These are phyloP conservation scores for Alentia gelatinosa DNA, from an alignment of 2,888 invertebrate genomes.

Conservation along the genomic window DNA sequence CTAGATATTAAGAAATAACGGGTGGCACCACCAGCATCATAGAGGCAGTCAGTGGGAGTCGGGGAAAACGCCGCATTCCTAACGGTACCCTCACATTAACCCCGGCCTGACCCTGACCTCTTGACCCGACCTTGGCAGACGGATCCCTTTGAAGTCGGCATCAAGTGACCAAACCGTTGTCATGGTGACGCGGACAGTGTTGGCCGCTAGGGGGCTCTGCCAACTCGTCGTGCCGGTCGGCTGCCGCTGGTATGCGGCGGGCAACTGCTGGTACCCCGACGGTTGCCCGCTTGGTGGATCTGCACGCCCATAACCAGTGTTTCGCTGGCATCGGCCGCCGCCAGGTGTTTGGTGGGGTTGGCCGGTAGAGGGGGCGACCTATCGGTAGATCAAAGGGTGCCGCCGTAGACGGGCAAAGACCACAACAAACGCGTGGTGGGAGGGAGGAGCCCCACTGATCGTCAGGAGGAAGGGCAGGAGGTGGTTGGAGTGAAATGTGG, in stretches of 20 bases:
- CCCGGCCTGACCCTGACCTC: not conserved
- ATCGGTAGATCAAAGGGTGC: not conserved
- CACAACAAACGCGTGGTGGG: not conserved
- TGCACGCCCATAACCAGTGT: not conserved
- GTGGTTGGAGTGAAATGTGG: no score
- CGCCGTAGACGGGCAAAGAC: not conserved
- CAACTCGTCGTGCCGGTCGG: not conserved
- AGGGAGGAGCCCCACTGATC: not conserved
- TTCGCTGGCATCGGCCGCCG: not conserved
- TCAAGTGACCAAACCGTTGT: not conserved
- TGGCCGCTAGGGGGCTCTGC: not conserved
- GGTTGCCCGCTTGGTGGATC: not conserved
- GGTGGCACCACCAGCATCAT: no score
- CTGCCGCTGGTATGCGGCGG: slow-evolving; percentile 13
- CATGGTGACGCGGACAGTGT: not conserved
- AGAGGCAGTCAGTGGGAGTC: no score
- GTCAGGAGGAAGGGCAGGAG: no score
- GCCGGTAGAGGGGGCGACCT: not conserved
- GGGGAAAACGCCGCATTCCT: no score
- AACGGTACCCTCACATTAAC: no score
- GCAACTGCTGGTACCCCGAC: not conserved
- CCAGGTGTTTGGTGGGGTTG: not conserved
- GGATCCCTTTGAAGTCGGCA: not conserved
- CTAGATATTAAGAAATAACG: no score
- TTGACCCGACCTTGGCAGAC: not conserved